Base-by-base conservation (phyloP, 2,888 invertebrate genomes). In the Cantharis rustica region DNA sequence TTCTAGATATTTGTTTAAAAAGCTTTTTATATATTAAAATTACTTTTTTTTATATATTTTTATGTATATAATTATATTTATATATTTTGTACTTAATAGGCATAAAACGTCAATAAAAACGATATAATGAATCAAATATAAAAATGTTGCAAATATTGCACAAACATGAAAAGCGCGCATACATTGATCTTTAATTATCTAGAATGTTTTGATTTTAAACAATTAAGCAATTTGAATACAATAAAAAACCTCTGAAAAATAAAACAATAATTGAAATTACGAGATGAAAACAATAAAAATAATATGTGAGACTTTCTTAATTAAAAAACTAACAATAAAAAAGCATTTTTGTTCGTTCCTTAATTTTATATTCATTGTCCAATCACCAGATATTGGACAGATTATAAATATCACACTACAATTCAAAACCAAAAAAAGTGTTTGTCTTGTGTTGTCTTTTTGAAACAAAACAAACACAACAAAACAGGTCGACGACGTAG, bases 341-440 rank as follows among this genome's bases (percentile, higher is more conserved):
- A 17, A 47, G 47, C 47, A 47, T 47, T 47, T 47, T 47, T 69
- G 69, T 74, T 27, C 63, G 63, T 31, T 74, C 69, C 64, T 73
- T 26, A 74, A 64, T 61, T 64, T 71, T 66, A 63, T 15, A 63
- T 72, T 68, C 31, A 74, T 74, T 26, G 71, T 75, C 66, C 68
- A 71, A 68, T 71, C 69, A 68, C 66, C 47, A 20, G 75, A 47
- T 69, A 74, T 69, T 16, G 69, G 69, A 74, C 69, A 74, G 69
- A 69, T 70, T 74, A 74, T 47, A 69, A 74, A 27, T 74, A 74
- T 74, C 74, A 74, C 74, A 74, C 69, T 64, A 69, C 31, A 74
- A 74, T 74, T 74, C 74, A 74, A 74, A 74, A 74, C 64, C 74
- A 69, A 62, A 62, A 47, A 63, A 74, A 74, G 9, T 64, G 16